A percentile compares a stretch with the other conserved stretches of the same genome.
Conservation (phyloP, 2,888 invertebrate species). For the Eupithecia inturbata region DNA sequence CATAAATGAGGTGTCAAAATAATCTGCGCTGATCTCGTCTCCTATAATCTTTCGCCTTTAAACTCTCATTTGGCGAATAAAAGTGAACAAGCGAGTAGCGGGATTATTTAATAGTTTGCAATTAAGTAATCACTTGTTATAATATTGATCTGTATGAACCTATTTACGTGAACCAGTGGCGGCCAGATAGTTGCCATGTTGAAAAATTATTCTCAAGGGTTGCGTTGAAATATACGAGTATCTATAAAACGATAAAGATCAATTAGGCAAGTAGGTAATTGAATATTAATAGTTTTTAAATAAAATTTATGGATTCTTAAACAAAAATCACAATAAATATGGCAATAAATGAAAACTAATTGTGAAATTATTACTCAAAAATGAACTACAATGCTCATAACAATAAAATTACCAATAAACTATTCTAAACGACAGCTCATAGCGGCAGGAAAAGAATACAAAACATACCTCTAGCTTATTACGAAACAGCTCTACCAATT, state of each 20-base stretch:
- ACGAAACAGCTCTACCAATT: conserved; percentile 18
- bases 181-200: not conserved
- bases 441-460: conserved; percentile 35
- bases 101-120: no score
- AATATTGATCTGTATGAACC: no score
- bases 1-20: no score
- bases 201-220: not conserved
- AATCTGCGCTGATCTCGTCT: no score
- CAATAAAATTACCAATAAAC: conserved; percentile 31
- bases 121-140: no score
- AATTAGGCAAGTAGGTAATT: not conserved
- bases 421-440: conserved; percentile 32
- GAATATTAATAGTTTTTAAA: not conserved
- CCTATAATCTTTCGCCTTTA: no score
- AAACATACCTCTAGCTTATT: conserved; percentile 22
- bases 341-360: conserved; percentile 10
- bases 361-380: conserved; percentile 14
- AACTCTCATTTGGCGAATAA: no score
- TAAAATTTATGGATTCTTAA: conserved; percentile 2
- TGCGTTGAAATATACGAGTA: not conserved
- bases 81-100: no score
- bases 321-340: conserved; percentile 19
- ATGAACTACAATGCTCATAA: conserved; percentile 15
- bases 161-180: not conserved
- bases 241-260: not conserved